These are phyloP conservation scores for Mythimna vitellina DNA, from an alignment of 2,888 invertebrate species.

Conservation along the genomic window DNA sequence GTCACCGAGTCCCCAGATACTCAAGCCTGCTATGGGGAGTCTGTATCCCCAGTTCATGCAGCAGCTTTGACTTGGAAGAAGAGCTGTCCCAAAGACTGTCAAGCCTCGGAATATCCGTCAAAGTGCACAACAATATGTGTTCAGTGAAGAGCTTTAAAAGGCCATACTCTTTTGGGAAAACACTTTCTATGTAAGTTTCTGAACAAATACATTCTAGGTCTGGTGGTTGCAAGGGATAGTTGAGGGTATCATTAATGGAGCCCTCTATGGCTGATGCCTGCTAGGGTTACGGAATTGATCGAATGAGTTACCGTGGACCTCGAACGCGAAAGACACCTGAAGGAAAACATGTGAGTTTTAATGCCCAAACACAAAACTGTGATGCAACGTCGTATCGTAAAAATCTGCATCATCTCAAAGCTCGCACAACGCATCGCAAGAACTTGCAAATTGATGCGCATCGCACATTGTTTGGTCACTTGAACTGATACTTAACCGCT, in stretches of 20 bases:
- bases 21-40: slow-evolving; percentile 91
- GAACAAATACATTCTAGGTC: background rate
- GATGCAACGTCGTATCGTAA: no score
- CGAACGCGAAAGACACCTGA: no score
- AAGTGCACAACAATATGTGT: slow-evolving; percentile 86
- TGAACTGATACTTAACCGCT: no score
- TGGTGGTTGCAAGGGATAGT: background rate
- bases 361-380: no score
- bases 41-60: slow-evolving; percentile 90
- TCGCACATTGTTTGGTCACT: no score
- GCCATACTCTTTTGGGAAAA: slow-evolving; percentile 85
- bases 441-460: no score
- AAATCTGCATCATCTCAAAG: no score
- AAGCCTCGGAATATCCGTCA: slow-evolving; percentile 79
- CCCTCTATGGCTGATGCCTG: no score
- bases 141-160: slow-evolving; percentile 80
- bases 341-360: no score
- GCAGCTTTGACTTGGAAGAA: slow-evolving; percentile 87
- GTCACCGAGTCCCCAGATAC: slow-evolving; percentile 91
- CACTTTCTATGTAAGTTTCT: slow-evolving; percentile 85
- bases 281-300: no score
- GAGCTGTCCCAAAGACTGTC: slow-evolving; percentile 80
- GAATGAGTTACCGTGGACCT: no score
- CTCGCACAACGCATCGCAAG: no score
- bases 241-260: background rate